These are phyloP conservation scores for Trypoxylon attenuatum DNA, from an alignment of 2,888 invertebrate genomes.

Conservation along the genomic window DNA sequence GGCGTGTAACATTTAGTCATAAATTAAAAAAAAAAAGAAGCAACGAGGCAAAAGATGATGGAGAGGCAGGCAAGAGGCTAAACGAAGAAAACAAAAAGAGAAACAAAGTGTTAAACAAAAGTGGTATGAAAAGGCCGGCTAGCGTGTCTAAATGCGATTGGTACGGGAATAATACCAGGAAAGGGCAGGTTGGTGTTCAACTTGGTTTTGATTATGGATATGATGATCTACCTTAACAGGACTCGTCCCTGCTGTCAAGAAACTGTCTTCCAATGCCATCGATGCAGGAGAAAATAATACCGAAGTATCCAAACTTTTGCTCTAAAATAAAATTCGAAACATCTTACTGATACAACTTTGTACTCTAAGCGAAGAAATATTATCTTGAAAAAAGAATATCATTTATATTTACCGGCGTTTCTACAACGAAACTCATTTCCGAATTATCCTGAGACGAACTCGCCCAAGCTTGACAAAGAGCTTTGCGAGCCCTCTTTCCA, in stretches of 20 bases:
- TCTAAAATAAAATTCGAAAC: slow-evolving; percentile 77
- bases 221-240: slow-evolving; percentile 78
- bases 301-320: slow-evolving; percentile 88
- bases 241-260: slow-evolving; percentile 81
- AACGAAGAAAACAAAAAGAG: slow-evolving; percentile 12
- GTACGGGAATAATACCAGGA: slow-evolving; percentile 73
- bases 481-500: slow-evolving; percentile 85
- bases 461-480: slow-evolving; percentile 85
- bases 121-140: slow-evolving; percentile 68
- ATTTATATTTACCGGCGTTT: slow-evolving; percentile 81
- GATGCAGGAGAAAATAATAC: slow-evolving; percentile 91
- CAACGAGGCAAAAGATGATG: slow-evolving; percentile 28
- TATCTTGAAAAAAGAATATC: neutral
- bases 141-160: slow-evolving; percentile 74
- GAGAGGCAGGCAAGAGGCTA: slow-evolving; percentile 27
- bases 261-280: slow-evolving; percentile 86
- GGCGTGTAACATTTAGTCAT: slow-evolving; percentile 24
- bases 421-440: slow-evolving; percentile 83
- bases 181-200: slow-evolving; percentile 69
- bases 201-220: slow-evolving; percentile 68
- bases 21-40: slow-evolving; percentile 38
- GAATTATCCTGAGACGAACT: slow-evolving; percentile 76
- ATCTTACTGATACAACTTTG: neutral
- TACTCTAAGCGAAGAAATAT: neutral
- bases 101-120: slow-evolving; percentile 43